These are phyloP conservation scores for Anoplius nigerrimus DNA, from an alignment of 2,888 invertebrate genomes.

Conservation along the genomic window DNA sequence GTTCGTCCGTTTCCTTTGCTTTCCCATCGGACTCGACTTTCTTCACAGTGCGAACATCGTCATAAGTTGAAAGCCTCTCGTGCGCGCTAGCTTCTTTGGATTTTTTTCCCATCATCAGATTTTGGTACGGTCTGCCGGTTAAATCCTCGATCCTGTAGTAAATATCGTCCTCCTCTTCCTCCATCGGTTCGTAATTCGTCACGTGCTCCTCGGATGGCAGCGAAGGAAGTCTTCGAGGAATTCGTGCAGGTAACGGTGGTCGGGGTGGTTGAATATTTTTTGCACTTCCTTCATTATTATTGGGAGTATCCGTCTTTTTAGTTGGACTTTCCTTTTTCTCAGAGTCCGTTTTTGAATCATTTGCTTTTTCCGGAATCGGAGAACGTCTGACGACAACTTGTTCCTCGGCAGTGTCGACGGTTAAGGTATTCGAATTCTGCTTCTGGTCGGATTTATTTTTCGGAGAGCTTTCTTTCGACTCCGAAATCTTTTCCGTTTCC, in stretches of 20 bases:
- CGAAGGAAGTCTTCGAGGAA: constrained; percentile 60
- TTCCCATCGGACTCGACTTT: neutral
- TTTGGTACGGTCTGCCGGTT: constrained; percentile 53
- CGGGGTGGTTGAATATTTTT: constrained; percentile 23
- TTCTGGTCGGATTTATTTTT: neutral
- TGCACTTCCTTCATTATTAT: neutral
- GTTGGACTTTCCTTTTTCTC: neutral
- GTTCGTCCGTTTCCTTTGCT: neutral
- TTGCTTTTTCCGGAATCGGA: neutral
- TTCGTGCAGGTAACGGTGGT: constrained; percentile 59
- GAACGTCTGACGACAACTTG: neutral
- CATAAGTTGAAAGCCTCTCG: constrained; percentile 44
- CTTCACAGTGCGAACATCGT: constrained; percentile 47
- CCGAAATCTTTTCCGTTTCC: neutral
- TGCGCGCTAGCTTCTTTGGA: neutral
- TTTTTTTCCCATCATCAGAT: constrained; percentile 27
- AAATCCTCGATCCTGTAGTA: constrained; percentile 70
- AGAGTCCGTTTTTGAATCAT: neutral
- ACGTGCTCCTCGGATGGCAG: constrained; percentile 47
- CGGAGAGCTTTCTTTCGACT: too few species aligned
- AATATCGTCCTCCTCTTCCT: constrained; percentile 67
- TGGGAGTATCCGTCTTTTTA: neutral
- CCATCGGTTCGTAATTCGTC: constrained; percentile 26
- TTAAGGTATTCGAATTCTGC: constrained; percentile 1
- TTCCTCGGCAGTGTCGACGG: neutral